Evolutionary conservation across 2,113 vertebrate species (phyloP).

Genomic region (Notarius quadriscutis): DNA sequence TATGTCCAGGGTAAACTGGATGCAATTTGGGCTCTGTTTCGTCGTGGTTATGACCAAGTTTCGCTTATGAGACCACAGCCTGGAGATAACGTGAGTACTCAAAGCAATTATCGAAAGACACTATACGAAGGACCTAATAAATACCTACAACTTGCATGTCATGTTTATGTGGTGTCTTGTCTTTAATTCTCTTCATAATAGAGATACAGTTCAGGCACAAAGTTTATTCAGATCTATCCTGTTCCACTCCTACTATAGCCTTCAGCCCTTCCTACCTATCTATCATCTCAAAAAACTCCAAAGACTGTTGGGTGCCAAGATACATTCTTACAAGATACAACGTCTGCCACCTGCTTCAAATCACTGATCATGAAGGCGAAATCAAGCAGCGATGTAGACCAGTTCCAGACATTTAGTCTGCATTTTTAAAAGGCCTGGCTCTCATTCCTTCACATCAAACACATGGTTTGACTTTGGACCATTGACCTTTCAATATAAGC

Average conservation of each 20-base stretch:
- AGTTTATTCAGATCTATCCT: not conserved
- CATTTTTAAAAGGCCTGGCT: constrained; percentile 36
- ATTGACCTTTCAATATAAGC: constrained; percentile 26
- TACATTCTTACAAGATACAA: constrained; percentile 17
- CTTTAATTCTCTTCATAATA: not conserved
- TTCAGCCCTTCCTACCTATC: not conserved
- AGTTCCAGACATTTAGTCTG: constrained; percentile 45
- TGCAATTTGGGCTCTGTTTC: constrained; percentile 83
- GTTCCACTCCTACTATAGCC: not conserved
- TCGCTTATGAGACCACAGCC: constrained; percentile 87
- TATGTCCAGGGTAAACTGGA: constrained; percentile 84
- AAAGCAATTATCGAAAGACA: not conserved
- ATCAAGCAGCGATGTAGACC: constrained; percentile 51
- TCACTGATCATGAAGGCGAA: constrained; percentile 58
- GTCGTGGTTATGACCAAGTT: constrained; percentile 85
- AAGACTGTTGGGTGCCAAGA: constrained; percentile 7
- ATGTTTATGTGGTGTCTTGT: not conserved
- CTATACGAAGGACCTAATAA: not conserved
- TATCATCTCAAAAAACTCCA: not conserved
- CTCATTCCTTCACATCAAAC: constrained; percentile 38
- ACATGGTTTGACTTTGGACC: constrained; percentile 55
- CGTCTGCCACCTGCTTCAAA: constrained; percentile 63
- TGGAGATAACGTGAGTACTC: constrained; percentile 81
- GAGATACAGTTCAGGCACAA: not conserved
- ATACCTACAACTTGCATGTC: not conserved